phyloP scores from a whole-genome alignment of 2,888 invertebrate species.

The Sesia apiformis region DNA sequence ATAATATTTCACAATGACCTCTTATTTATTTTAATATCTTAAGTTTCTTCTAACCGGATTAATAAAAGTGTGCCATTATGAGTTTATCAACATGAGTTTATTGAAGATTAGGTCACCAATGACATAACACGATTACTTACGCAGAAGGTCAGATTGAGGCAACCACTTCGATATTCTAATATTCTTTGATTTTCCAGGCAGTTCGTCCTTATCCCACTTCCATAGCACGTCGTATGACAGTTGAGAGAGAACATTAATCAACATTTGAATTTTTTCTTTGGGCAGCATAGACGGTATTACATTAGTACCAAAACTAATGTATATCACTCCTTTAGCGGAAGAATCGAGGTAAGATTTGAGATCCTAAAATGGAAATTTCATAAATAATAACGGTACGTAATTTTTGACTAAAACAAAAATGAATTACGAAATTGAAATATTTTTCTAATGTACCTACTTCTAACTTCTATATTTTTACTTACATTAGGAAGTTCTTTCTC shows the following conservation, averaged over 20 bases:
- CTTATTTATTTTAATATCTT: no score
- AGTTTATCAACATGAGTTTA: no score
- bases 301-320: conserved; percentile 44
- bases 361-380: conserved; percentile 12
- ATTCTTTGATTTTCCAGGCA: conserved; percentile 24
- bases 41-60: no score
- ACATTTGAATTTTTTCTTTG: conserved; percentile 10
- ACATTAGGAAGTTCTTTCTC: conserved; percentile 40
- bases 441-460: no score
- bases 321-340: conserved; percentile 36
- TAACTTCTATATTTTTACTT: conserved; percentile 1
- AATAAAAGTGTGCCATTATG: no score
- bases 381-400: no score
- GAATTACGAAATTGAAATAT: no score
- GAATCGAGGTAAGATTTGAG: conserved; percentile 30
- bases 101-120: no score
- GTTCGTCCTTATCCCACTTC: conserved; percentile 37
- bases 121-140: conserved; percentile 6
- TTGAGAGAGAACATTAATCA: conserved; percentile 28
- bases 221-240: conserved; percentile 42
- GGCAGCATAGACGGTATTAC: conserved; percentile 24
- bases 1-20: no score
- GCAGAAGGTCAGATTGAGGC: conserved; percentile 35
- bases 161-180: conserved; percentile 35
- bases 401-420: no score